phyloP scores from a whole-genome alignment of 2,797 vertebrate species.

The Lagorchestes hirsutus region DNA sequence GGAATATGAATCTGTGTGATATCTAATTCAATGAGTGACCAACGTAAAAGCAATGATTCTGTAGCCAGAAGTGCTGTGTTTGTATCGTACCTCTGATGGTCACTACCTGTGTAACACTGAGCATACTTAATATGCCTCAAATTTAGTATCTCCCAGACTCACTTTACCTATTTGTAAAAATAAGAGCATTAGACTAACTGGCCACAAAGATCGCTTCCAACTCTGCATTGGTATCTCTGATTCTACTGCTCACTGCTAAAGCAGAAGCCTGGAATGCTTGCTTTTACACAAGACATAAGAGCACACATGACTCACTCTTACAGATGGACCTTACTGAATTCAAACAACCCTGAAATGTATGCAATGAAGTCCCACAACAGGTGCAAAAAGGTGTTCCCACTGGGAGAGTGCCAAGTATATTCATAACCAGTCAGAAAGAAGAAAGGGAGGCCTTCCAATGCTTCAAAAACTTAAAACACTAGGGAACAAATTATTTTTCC shows the following conservation, averaged over 20 bases:
- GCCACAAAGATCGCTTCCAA: no score
- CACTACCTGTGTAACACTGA: no score
- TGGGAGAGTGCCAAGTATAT: neutral
- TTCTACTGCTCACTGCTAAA: neutral
- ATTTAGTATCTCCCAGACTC: no score
- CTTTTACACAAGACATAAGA: neutral
- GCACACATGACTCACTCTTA: neutral
- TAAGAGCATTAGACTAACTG: no score
- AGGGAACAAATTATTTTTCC: neutral
- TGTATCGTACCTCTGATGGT: no score
- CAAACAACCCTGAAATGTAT: neutral
- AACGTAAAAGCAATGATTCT: neutral
- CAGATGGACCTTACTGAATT: neutral
- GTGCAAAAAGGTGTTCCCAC: neutral
- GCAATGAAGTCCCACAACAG: neutral
- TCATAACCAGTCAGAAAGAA: neutral
- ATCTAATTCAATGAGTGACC: neutral
- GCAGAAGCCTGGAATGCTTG: neutral
- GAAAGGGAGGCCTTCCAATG: neutral
- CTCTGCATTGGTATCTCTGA: no score
- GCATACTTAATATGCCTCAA: no score
- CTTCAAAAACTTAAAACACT: conserved; percentile 57
- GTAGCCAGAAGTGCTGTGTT: no score
- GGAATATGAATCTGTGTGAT: neutral
- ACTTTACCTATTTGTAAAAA: no score